Evolutionary conservation across 2,113 vertebrate species (phyloP), one percentile per base, ranked within the genome.

Genomic region (Rhizomys pruinosus): DNA sequence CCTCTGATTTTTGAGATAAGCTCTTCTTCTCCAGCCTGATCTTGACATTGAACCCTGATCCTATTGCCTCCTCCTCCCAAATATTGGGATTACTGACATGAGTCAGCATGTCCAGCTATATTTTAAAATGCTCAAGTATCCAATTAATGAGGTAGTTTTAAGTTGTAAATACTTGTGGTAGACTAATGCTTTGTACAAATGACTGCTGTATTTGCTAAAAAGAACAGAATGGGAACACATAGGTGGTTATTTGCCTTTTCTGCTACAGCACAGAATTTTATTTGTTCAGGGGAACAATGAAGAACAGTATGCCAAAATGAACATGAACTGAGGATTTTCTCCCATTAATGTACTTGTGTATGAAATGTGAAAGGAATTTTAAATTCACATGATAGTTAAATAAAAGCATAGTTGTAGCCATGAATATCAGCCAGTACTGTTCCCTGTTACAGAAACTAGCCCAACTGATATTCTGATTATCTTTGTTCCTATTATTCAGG

Each of bases 221-320:
- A 61, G 74, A 87, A 15, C 92, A 64, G 82, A 87, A 76, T 37
- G 91, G 96, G 95, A 92, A 94, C 52, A 87, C 8, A 87, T 73
- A 39, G 74, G 66, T 91, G 71, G 47, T 95, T 97, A 92, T 95
- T 97, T 94, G 84, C 80, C 13, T 90, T 93, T 11, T 92, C 86
- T 89, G 92, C 96, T 98, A 93, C 81, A 96, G 95, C 87, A 93
- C 78, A 97, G 86, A 96, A 97, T 92, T 96, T 94, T 97, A 57
- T 96, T 97, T 97, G 80, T 97, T 98, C 91, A 66, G 25, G 86
- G 72, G 87, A 98, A 98, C 97, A 97, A 92, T 97, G 87, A 95
- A 97, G 82, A 98, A 97, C 95, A 66, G 88, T 94, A 52, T 96
- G 88, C 96, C 94, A 89, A 97, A 97, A 97, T 87, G 85, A 87